A percentile compares a stretch with the other conserved stretches of the same genome.
These are phyloP conservation scores for Athalia circularis DNA, from an alignment of 2,888 invertebrate genomes.

Conservation along the genomic window DNA sequence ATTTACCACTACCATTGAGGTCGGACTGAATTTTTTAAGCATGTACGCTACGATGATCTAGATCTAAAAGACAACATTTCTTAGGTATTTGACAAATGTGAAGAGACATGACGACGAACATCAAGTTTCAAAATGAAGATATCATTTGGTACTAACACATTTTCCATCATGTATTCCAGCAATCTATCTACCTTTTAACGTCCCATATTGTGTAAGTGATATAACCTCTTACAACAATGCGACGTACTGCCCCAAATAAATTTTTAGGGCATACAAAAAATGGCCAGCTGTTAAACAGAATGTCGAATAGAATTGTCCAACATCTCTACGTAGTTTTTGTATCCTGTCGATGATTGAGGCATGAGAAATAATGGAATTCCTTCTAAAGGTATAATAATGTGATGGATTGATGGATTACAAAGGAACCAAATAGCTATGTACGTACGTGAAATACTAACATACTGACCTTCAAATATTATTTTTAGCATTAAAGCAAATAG, in stretches of 20 bases:
- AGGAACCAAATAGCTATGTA: neutral
- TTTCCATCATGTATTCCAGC: neutral
- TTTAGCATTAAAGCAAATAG: slow-evolving; percentile 26
- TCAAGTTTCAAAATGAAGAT: no score
- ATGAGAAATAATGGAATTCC: neutral
- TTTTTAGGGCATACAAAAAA: neutral
- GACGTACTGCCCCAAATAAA: neutral
- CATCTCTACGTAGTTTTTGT: no score
- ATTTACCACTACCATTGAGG: no score
- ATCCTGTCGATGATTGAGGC: no score
- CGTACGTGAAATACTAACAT: slow-evolving; percentile 6
- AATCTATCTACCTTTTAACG: neutral
- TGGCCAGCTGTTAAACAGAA: no score
- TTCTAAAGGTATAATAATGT: neutral
- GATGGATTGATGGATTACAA: neutral
- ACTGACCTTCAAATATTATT: slow-evolving; percentile 22
- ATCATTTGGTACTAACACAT: neutral
- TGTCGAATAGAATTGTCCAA: no score
- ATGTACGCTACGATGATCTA: no score
- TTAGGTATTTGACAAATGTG: no score
- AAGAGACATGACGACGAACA: no score
- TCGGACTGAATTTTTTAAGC: no score
- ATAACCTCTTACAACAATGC: slow-evolving; percentile 36
- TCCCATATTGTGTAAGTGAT: slow-evolving; percentile 40
- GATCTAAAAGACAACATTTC: no score